Percentiles rank a stretch among this genome's conserved stretches.
These are phyloP conservation scores for Megalops atlanticus DNA, from an alignment of 2,113 vertebrate species.

Conservation along the genomic window DNA sequence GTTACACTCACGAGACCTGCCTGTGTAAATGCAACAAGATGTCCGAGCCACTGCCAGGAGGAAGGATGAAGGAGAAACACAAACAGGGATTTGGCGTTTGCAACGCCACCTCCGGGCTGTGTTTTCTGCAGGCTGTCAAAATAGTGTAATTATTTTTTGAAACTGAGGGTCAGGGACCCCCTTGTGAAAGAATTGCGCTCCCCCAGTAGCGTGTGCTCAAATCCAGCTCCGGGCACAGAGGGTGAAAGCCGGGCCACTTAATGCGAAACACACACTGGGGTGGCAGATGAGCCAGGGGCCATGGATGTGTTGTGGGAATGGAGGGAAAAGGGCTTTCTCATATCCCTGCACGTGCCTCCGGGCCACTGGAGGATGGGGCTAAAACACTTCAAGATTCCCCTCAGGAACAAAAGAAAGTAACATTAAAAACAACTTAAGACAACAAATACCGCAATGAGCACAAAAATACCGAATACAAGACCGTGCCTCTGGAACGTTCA, in stretches of 20 bases:
- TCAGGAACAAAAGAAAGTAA: too few relatives aligned
- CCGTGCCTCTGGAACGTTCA: background rate
- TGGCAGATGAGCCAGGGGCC: background rate
- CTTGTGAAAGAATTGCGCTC: slow-evolving; percentile 1
- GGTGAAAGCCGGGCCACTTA: background rate
- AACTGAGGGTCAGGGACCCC: slow-evolving; percentile 23
- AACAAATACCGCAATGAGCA: background rate
- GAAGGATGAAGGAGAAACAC: background rate
- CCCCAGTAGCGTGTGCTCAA: slow-evolving; percentile 15
- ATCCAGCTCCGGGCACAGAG: slow-evolving; percentile 15
- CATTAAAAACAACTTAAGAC: background rate
- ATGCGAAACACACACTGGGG: background rate
- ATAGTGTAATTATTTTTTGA: slow-evolving; percentile 18
- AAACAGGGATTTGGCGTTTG: slow-evolving; percentile 4
- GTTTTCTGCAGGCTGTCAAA: slow-evolving; percentile 25
- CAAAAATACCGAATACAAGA: background rate
- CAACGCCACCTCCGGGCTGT: slow-evolving; percentile 12
- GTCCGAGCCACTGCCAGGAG: slow-evolving; percentile 8
- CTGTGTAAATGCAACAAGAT: slow-evolving; percentile 29
- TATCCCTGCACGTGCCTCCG: background rate
- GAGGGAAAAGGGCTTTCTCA: background rate
- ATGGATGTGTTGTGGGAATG: background rate
- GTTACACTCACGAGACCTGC: background rate
- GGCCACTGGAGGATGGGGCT: background rate
- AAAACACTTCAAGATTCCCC: too few relatives aligned